Base-by-base conservation (phyloP, 2,797 vertebrate genomes). In the Spea hammondii region DNA sequence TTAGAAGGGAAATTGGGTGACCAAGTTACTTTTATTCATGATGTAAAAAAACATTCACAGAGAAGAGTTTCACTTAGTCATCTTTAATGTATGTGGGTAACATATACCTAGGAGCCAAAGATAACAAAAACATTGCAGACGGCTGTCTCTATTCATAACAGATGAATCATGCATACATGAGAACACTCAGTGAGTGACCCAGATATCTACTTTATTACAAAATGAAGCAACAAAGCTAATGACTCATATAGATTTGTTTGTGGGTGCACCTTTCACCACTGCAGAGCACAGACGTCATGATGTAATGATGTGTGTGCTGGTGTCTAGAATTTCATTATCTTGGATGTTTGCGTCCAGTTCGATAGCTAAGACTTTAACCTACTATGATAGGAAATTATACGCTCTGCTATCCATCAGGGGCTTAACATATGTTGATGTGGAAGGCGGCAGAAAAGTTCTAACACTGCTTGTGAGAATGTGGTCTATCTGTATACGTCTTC, bases 41-140 rank as follows among this genome's bases (percentile, higher is more conserved):
- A 32, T 32, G 32, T 32, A 32, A 32, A 32, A 17, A 32, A 32
- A 32, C 32, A 32, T 32, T 32, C 32, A 32, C 32, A 32, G 32
- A 32, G 32, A 32, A 32, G 32, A 32, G 32, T 32, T 32, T 54
- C 46, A 45, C 13, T 32, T 70, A 7, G 13, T 65, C 46, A 54
- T 53, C 49, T 65, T 44, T 12, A 54, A 17, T 74, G 17, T 53
- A 32, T 32, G 50, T 46, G 45, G 10, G 65, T 46, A 47, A 59
- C 9, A 5, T 2, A 67, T 57, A 44, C 46, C 46, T 9, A 10
- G 50, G 47, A 67, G 49, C 32, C 14, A n/a, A 44, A 10, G 10
- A 77, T 77, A 47, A 77, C 6, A 10, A 76, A 13, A 76, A 17
- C 46, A 32, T 49, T 49, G 67, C 14, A 67, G 46, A 48, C 65